Conservation (phyloP, 2,888 invertebrate genomes). For the Scaptomyza tumidula region DNA sequence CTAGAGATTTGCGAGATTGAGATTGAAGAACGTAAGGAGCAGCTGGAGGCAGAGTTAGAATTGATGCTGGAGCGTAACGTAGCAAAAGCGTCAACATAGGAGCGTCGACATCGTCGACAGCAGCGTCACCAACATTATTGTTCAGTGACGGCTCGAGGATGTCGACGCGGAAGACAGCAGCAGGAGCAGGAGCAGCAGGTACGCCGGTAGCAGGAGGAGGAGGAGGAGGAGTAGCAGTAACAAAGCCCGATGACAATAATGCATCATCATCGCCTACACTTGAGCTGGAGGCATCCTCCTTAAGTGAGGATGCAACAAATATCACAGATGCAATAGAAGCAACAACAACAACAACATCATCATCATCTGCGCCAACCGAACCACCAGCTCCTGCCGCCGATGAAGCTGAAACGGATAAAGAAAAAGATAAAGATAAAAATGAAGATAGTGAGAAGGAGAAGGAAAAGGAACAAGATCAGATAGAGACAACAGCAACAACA, state of each 20-base stretch:
- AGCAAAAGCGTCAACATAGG: slow-evolving; percentile 62
- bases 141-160: slow-evolving; percentile 64
- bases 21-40: slow-evolving; percentile 12
- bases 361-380: slow-evolving; percentile 20
- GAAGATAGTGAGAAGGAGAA: slow-evolving; percentile 19
- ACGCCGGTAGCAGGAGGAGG: slow-evolving; percentile 11
- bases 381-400: slow-evolving; percentile 40
- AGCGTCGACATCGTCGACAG: slow-evolving; percentile 70
- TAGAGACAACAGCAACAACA: not conserved
- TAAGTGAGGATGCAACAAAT: slow-evolving; percentile 19
- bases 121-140: slow-evolving; percentile 57
- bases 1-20: slow-evolving; percentile 33
- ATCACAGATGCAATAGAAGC: slow-evolving; percentile 5
- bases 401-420: slow-evolving; percentile 24
- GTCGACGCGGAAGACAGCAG: slow-evolving; percentile 64
- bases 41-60: slow-evolving; percentile 23
- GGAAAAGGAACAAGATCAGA: slow-evolving; percentile 14
- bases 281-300: slow-evolving; percentile 24
- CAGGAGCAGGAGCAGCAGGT: slow-evolving; percentile 7
- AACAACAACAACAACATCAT: slow-evolving; percentile 11
- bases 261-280: slow-evolving; percentile 21
- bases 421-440: slow-evolving; percentile 29
- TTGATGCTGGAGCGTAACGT: slow-evolving; percentile 25
- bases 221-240: slow-evolving; percentile 11
- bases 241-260: slow-evolving; percentile 42